Evolutionary conservation across 1,140 invertebrate genomes (phyloP), one percentile per base, ranked within the genome.

Genomic region (Lasaia peninsularis): DNA sequence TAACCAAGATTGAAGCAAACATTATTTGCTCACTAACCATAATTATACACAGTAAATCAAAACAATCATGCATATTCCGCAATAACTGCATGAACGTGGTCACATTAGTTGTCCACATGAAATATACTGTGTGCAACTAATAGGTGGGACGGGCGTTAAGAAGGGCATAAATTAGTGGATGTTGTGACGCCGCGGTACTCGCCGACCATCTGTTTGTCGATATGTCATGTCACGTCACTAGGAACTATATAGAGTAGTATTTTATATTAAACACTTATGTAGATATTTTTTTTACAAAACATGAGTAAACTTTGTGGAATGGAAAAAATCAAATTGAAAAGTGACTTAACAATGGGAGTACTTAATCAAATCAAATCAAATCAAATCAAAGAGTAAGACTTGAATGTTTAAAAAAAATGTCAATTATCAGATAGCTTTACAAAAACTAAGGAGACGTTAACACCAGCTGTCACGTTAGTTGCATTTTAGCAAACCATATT

Each of bases 141-240:
- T 87, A 85, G 84, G 78, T 80, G 79, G 77, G 81, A 76, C 75
- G 80, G 69, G 84, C 78, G 80, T 81, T 81, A 84, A 86, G 80
- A 73, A 82, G 84, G 68, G 68, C 80, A 87, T 87, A 87, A 87
- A 87, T 87, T 86, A 86, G 84, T 73, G 57, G 69, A 73, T 83
- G 80, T 84, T 84, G 78, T 84, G 80, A 83, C 79, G 79, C 69
- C 65, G 60, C 68, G 63, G 59, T 60, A 56, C 71, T 64, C 62
- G 63, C 63, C 67, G 72, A 58, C 75, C 80, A 86, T 86, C 80
- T 85, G 82, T 86, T 87, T 84, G 75, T 85, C 80, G 81, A 87
- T 87, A 85, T 84, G 81, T 87, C 84, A 84, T 71, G 61, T 59
- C 65, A 52, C 73, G 72, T 55, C 69, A 69, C 70, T 75, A 73